phyloP scores from a whole-genome alignment of 1,140 invertebrate species.

The Zaprionus lachaisei region DNA sequence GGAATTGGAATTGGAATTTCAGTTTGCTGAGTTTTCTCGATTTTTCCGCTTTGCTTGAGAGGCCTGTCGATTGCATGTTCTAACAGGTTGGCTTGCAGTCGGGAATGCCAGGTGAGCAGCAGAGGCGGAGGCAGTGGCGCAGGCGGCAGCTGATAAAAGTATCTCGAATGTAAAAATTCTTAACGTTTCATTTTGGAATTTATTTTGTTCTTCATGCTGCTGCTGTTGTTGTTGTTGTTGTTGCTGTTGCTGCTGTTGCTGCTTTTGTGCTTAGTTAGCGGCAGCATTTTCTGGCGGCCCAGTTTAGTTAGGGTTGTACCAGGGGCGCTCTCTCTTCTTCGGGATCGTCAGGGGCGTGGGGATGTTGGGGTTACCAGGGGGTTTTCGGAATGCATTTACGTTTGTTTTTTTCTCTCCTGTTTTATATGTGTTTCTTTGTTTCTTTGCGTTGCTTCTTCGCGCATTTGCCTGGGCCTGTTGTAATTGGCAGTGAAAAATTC shows the following conservation, averaged over 20 bases:
- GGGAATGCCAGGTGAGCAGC: constrained; percentile 43
- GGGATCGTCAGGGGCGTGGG: not conserved
- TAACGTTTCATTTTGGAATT: constrained; percentile 64
- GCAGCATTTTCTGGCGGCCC: constrained; percentile 6
- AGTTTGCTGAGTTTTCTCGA: constrained; percentile 21
- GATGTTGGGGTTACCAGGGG: not conserved
- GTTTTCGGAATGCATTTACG: constrained; percentile 54
- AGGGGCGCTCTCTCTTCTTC: constrained; percentile 6
- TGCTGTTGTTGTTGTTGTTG: not conserved
- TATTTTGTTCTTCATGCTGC: constrained; percentile 20
- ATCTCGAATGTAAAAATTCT: constrained; percentile 61
- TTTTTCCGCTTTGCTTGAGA: constrained; percentile 47
- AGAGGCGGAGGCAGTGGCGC: constrained; percentile 4
- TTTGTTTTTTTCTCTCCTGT: constrained; percentile 21
- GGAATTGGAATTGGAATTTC: constrained; percentile 5
- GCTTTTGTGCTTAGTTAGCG: constrained; percentile 13
- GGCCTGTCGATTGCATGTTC: constrained; percentile 61
- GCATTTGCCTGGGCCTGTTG: constrained; percentile 35
- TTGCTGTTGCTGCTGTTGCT: constrained; percentile 9
- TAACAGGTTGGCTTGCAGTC: constrained; percentile 55
- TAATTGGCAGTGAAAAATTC: constrained; percentile 66
- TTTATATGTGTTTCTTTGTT: constrained; percentile 1
- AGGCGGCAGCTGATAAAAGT: constrained; percentile 54
- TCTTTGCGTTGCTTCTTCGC: constrained; percentile 20
- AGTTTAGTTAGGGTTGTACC: constrained; percentile 39